Percentiles rank a stretch among this genome's conserved stretches.
phyloP scores from a whole-genome alignment of 2,113 vertebrate genomes.

The Ranitomeya imitator region DNA sequence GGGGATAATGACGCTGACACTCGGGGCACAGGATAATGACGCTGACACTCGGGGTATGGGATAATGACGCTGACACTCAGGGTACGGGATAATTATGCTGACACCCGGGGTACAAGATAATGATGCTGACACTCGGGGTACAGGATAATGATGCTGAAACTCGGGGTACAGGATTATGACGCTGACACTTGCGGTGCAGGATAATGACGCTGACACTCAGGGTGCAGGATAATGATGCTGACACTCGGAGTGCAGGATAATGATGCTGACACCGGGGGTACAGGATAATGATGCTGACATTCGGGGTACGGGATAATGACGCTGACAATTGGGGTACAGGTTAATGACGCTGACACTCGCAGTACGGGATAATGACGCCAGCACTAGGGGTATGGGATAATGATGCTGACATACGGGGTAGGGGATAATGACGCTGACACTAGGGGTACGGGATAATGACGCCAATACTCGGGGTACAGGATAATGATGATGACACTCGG shows the following conservation, averaged over 20 bases:
- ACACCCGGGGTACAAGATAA: not conserved
- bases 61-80: not conserved
- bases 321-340: not conserved
- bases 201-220: not conserved
- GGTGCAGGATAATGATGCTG: not conserved
- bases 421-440: not conserved
- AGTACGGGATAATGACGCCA: not conserved
- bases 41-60: not conserved
- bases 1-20: not conserved
- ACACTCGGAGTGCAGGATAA: not conserved
- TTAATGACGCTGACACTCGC: not conserved
- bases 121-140: not conserved
- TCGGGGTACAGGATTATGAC: not conserved
- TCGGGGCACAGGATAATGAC: not conserved
- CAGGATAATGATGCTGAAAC: not conserved
- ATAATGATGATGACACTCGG: no score
- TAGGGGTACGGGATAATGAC: not conserved
- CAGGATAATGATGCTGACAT: not conserved
- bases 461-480: not conserved
- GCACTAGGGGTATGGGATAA: not conserved
- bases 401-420: not conserved
- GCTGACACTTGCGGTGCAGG: not conserved
- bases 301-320: not conserved
- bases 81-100: not conserved
- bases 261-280: not conserved